phyloP scores from a whole-genome alignment of 2,888 invertebrate genomes.

The Trissonchulus latispiculum region DNA sequence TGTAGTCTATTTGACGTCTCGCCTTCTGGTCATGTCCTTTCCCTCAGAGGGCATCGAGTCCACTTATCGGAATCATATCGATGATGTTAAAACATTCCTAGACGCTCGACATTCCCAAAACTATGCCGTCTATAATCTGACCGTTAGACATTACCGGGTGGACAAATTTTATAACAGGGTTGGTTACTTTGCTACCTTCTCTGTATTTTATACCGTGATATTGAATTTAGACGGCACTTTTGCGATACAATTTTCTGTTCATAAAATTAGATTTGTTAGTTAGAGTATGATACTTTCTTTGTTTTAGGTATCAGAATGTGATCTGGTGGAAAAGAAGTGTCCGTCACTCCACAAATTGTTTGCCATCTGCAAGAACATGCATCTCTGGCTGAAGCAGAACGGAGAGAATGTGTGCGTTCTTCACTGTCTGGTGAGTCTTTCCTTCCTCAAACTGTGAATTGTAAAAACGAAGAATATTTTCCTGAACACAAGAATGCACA shows the following conservation, averaged over 20 bases:
- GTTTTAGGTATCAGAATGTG: slow-evolving; percentile 50
- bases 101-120: slow-evolving; percentile 58
- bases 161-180: slow-evolving; percentile 50
- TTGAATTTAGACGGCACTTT: too few relatives aligned
- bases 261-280: too few relatives aligned
- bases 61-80: slow-evolving; percentile 76
- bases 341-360: slow-evolving; percentile 70
- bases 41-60: slow-evolving; percentile 86
- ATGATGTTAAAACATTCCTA: slow-evolving; percentile 71
- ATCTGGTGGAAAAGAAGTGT: slow-evolving; percentile 49
- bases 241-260: too few relatives aligned
- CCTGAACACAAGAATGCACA: not conserved
- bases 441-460: too few relatives aligned
- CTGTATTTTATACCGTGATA: too few relatives aligned
- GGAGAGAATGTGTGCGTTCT: slow-evolving; percentile 70
- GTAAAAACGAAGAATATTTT: too few relatives aligned
- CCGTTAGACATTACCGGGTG: slow-evolving; percentile 53
- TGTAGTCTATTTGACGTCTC: slow-evolving; percentile 79
- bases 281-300: slow-evolving; percentile 37
- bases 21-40: slow-evolving; percentile 80
- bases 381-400: slow-evolving; percentile 69
- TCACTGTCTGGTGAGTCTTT: slow-evolving; percentile 64
- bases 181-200: slow-evolving; percentile 27
- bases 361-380: slow-evolving; percentile 74
- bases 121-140: slow-evolving; percentile 74